Base-by-base conservation (phyloP, 2,113 vertebrate species). In the Anhinga rufa region DNA sequence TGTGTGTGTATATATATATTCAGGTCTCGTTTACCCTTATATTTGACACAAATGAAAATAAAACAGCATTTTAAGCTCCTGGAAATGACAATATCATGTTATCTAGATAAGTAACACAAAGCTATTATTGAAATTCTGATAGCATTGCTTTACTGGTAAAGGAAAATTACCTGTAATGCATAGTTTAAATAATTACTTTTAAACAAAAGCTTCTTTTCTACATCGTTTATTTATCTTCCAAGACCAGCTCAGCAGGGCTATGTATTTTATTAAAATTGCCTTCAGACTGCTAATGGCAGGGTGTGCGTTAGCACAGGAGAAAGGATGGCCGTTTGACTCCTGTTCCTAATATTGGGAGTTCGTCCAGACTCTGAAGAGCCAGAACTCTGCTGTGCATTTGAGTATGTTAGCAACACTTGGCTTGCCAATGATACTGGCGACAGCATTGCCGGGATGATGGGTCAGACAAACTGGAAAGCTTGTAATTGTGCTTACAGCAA, bases 121-220 rank as follows among this genome's bases (percentile, higher is more conserved):
- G 95, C 97, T 95, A 93, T 96, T 96, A 98, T 97, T 98, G 98
- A 97, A 98, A 98, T 98, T 98, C 97, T 97, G 97, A 98, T 98
- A 98, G 97, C 97, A 98, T 97, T 97, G 82, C 97, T 95, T 97
- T 98, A 96, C 94, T 94, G 88, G 96, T 97, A 96, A 98, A 97
- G 96, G 98, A 97, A 98, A 98, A 98, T 98, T 98, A 98, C 98
- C 98, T 98, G 97, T 98, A 98, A 98, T 98, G 96, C 97, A 96
- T 97, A 98, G 98, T 98, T 98, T 98, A 98, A 98, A 98, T 98
- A 98, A 98, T 98, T 98, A 98, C 98, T 98, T 98, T 98, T 97
- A 98, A 98, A 98, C 98, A 98, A 98, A 98, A 98, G 97, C 97
- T 97, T 96, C 95, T 98, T 96, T 97, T 97, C 97, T 83, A 60